A percentile compares a stretch with the other conserved stretches of the same genome.
These are phyloP conservation scores for Cheiracanthium punctorium DNA, from an alignment of 2,888 invertebrate genomes.

Conservation along the genomic window DNA sequence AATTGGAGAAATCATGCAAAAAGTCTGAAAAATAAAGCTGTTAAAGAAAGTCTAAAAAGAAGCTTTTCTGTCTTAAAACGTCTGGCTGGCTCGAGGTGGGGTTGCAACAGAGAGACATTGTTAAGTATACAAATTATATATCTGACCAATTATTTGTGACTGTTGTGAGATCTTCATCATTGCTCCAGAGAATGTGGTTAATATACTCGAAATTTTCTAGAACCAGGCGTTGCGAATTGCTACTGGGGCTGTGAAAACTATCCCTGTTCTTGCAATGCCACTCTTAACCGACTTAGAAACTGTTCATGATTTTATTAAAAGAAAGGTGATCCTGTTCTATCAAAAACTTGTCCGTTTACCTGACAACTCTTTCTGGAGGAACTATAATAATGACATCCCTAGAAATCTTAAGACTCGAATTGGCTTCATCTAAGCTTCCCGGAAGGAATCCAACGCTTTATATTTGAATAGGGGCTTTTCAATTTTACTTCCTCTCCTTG, in stretches of 20 bases:
- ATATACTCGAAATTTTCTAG: background rate
- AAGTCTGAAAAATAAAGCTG: background rate
- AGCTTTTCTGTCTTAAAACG: background rate
- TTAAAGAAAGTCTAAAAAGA: too few species aligned
- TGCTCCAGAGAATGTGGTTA: background rate
- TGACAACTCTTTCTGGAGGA: background rate
- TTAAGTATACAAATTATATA: background rate
- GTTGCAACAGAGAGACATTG: background rate
- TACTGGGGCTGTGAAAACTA: conserved; percentile 1
- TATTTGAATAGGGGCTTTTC: background rate
- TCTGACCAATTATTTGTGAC: background rate
- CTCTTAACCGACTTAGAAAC: background rate
- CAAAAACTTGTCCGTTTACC: conserved; percentile 1
- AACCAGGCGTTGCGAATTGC: background rate
- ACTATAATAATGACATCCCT: background rate
- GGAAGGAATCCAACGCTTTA: background rate
- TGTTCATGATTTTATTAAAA: background rate
- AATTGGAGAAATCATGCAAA: background rate
- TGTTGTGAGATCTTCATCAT: background rate
- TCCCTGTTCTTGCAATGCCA: background rate
- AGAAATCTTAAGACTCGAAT: conserved; percentile 2
- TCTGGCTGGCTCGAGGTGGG: background rate
- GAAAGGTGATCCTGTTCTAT: background rate
- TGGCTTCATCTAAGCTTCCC: background rate
- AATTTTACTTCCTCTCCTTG: background rate